phyloP scores from a whole-genome alignment of 2,797 vertebrate species.

The Antrozous pallidus region DNA sequence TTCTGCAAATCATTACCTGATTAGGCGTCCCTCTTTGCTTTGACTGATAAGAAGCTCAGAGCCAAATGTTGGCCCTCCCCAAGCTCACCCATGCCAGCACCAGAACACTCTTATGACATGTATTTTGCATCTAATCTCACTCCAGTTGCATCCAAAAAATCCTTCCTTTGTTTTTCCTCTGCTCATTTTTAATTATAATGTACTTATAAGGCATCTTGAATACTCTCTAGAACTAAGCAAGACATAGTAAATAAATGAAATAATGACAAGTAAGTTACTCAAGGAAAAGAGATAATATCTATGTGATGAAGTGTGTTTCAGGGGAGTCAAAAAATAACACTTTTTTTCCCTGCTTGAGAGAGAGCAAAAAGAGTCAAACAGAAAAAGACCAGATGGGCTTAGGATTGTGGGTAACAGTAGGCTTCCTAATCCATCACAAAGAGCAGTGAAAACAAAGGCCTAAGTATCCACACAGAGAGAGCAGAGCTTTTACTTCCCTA shows the following conservation, averaged over 20 bases:
- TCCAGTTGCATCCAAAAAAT: neutral
- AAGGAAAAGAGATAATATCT: neutral
- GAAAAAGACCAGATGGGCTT: neutral
- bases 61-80: neutral
- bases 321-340: neutral
- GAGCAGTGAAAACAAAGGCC: neutral
- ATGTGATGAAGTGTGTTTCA: neutral
- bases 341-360: neutral
- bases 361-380: neutral
- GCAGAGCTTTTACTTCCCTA: neutral
- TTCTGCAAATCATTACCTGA: neutral
- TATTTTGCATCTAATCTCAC: neutral
- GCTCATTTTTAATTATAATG: neutral
- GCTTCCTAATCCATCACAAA: neutral
- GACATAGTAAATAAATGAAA: constrained; percentile 5
- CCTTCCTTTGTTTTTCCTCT: neutral
- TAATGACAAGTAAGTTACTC: neutral
- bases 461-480: neutral
- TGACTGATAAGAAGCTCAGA: neutral
- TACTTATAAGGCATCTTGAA: neutral
- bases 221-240: neutral
- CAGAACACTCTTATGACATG: neutral
- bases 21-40: neutral
- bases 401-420: neutral
- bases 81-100: neutral